Evolutionary conservation across 2,113 vertebrate species (phyloP).

Genomic region (Dinomys branickii): DNA sequence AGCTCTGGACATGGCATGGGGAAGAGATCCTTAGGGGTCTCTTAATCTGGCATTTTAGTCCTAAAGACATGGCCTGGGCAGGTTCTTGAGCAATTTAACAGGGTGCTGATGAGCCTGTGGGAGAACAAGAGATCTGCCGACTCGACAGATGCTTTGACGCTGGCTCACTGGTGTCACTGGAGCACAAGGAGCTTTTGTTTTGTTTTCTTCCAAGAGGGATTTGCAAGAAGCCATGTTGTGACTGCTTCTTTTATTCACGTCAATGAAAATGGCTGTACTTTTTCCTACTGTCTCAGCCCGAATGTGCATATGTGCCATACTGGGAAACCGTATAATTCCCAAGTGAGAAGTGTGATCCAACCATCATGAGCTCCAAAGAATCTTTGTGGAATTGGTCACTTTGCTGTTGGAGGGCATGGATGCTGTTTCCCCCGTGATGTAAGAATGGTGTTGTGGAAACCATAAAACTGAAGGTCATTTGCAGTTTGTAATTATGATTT

Average conservation of each 20-base stretch:
- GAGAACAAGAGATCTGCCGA: no score
- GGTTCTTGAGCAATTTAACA: background rate
- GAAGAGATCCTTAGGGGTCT: background rate
- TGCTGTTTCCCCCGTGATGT: background rate
- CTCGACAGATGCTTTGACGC: no score
- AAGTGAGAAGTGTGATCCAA: background rate
- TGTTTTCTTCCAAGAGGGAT: background rate
- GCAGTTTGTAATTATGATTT: background rate
- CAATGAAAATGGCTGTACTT: background rate
- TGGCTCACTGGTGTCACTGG: background rate
- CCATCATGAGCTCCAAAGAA: background rate
- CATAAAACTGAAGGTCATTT: background rate
- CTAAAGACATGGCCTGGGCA: background rate
- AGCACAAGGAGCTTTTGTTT: background rate
- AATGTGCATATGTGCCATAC: background rate
- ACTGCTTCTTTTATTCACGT: slow-evolving; percentile 1
- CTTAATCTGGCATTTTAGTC: background rate
- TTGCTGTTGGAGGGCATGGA: background rate
- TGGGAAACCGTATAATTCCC: background rate
- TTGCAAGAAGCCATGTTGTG: background rate
- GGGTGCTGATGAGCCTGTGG: background rate
- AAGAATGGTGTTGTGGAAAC: background rate
- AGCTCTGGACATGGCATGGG: background rate
- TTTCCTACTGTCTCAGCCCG: background rate
- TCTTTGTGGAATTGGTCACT: background rate